Evolutionary conservation across 2,113 vertebrate genomes (phyloP).

Genomic region (Saccopteryx bilineata): DNA sequence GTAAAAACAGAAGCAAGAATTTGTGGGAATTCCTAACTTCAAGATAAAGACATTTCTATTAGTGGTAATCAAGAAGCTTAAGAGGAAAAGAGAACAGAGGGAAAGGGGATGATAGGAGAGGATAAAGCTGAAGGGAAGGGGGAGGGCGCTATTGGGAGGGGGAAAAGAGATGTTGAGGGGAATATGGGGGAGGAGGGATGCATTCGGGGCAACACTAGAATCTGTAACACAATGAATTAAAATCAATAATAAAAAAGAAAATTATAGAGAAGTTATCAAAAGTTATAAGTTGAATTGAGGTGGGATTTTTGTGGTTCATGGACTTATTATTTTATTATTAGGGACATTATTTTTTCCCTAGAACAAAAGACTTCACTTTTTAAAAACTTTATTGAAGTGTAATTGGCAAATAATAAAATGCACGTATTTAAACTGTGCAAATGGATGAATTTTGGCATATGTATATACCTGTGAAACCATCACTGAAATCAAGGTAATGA

Average conservation of each 20-base stretch:
- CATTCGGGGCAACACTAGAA: no score
- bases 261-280: background rate
- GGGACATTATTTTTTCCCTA: background rate
- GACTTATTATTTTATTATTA: slow-evolving; percentile 48
- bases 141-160: no score
- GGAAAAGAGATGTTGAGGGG: no score
- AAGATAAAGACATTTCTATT: slow-evolving; percentile 31
- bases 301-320: slow-evolving; percentile 19
- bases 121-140: no score
- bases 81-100: background rate
- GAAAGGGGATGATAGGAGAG: no score
- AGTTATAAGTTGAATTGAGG: slow-evolving; percentile 28
- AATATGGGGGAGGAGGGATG: no score
- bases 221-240: no score
- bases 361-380: background rate
- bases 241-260: background rate
- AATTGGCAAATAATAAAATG: slow-evolving; percentile 31
- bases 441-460: background rate
- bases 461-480: background rate
- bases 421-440: background rate
- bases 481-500: slow-evolving; percentile 19
- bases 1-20: slow-evolving; percentile 44
- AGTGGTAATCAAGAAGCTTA: slow-evolving; percentile 31
- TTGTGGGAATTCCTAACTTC: slow-evolving; percentile 26
- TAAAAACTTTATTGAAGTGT: background rate